Conservation (phyloP, 92 coral and sea anemone genomes). For the Epizoanthus scotinus region DNA sequence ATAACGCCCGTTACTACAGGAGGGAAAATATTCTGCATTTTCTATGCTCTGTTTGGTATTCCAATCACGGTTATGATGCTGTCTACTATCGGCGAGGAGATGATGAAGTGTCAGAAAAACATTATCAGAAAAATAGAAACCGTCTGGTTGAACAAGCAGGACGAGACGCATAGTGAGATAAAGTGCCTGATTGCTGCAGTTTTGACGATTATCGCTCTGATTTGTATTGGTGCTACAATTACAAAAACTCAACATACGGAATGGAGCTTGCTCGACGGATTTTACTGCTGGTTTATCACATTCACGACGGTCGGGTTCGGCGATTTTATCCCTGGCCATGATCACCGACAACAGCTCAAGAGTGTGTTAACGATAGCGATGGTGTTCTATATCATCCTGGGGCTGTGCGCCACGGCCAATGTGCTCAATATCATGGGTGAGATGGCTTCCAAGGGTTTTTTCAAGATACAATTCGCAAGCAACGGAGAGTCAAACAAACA, state of each 20-base stretch:
- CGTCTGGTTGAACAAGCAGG: not conserved
- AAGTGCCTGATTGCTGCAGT: slow-evolving; percentile 8
- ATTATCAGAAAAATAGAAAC: slow-evolving; percentile 21
- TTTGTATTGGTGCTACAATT: not conserved
- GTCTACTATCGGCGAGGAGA: slow-evolving; percentile 17
- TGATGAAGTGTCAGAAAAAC: slow-evolving; percentile 15
- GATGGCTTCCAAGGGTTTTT: not conserved
- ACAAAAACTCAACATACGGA: not conserved
- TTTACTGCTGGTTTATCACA: slow-evolving; percentile 20
- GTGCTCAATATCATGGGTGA: not conserved
- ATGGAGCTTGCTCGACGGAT: slow-evolving; percentile 10
- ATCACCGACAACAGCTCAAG: not conserved
- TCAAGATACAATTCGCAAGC: not conserved
- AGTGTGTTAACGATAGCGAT: not conserved
- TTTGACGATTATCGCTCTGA: not conserved
- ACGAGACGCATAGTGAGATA: not conserved
- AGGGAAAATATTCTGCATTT: slow-evolving; percentile 17
- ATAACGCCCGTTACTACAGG: slow-evolving; percentile 26
- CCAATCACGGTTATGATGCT: slow-evolving; percentile 21
- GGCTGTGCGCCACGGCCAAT: not conserved
- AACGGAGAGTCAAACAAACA: not conserved
- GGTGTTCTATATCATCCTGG: not conserved
- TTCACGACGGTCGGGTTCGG: slow-evolving; percentile 19
- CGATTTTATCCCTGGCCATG: slow-evolving; percentile 16
- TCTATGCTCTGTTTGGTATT: slow-evolving; percentile 16